Base-by-base conservation (phyloP, 1,140 invertebrate genomes). In the Drosophila subpulchrella region DNA sequence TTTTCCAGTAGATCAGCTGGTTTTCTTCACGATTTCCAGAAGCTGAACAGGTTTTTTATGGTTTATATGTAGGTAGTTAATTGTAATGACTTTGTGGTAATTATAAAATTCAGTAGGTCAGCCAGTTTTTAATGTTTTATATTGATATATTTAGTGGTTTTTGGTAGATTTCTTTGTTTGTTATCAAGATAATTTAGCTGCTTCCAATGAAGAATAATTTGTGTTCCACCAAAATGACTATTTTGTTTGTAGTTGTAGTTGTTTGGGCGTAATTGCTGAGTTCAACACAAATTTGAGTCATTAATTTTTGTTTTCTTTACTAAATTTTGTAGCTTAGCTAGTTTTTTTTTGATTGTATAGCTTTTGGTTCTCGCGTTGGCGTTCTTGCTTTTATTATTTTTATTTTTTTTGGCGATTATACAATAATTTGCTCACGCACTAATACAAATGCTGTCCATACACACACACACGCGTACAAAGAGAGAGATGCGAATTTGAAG, bases 381-480 rank as follows among this genome's bases (percentile, higher is more conserved):
- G 48, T 75, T 59, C 56, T 39, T 57, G 34, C 48, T 61, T 56
- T 61, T 36, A 39, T 68, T 68, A 36, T 68, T 74, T 38, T 56
- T 56, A 75, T 44, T 10, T 44, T 44, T 83, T 78, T 75, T 86
- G 76, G 84, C 84, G 80, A 89, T 89, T 89, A 89, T 88, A 88
- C 84, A 88, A 88, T 81, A 78, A 76, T 81, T 82, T 78, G 61
- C 78, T 72, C 70, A 78, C 82, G 59, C 78, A 72, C 66, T 32
- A 76, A 55, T 47, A 76, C 65, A 71, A 50, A 50, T 51, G 36
- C 34, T 58, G 36, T 20, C 65, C 38, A 60, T 56, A 72, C 65
- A 77, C 61, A 74, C 20, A 80, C 58, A 75, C 20, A 50, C 60
- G 47, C 42, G 24, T 10, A 48, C 30, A 50, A 11, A 50, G 59